Percentiles rank a stretch among this genome's conserved stretches.
phyloP scores from a whole-genome alignment of 2,113 vertebrate species.

The Oncorhynchus mykiss region DNA sequence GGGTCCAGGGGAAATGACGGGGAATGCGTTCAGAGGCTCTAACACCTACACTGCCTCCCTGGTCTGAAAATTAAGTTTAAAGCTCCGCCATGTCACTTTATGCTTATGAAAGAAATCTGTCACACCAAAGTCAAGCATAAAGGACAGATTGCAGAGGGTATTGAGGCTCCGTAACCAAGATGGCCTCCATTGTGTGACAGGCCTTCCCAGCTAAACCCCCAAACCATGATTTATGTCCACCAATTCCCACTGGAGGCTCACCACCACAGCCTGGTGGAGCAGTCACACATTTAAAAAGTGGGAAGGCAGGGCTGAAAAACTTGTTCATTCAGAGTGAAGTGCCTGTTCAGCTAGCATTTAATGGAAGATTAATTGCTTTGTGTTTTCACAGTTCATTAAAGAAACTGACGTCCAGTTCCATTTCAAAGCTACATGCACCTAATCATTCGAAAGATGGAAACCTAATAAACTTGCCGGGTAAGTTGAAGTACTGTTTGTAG shows the following conservation, averaged over 20 bases:
- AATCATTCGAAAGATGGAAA: conserved; percentile 16
- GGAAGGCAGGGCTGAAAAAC: not conserved
- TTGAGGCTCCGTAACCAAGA: conserved; percentile 48
- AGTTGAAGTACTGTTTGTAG: conserved; percentile 13
- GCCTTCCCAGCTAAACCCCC: not conserved
- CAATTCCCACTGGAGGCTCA: not conserved
- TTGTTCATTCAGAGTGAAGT: conserved; percentile 13
- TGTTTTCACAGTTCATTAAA: conserved; percentile 48
- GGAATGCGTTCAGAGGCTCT: conserved; percentile 1
- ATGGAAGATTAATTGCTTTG: conserved; percentile 37
- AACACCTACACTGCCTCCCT: not conserved
- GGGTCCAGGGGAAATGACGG: too few relatives aligned
- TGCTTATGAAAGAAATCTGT: conserved; percentile 31
- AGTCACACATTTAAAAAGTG: too few relatives aligned
- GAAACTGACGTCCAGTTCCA: conserved; percentile 31
- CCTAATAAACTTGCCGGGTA: not conserved
- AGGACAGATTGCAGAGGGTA: conserved; percentile 25
- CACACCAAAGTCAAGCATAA: conserved; percentile 23
- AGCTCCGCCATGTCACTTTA: conserved; percentile 16
- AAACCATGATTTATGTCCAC: conserved; percentile 21
- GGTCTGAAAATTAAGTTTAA: conserved; percentile 5
- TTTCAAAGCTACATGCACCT: conserved; percentile 28
- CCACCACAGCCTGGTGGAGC: too few relatives aligned
- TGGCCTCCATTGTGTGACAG: conserved; percentile 1
- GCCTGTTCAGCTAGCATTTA: conserved; percentile 26